Conservation (phyloP, 1,140 invertebrate species). For the Helicorthomorpha holstii region DNA sequence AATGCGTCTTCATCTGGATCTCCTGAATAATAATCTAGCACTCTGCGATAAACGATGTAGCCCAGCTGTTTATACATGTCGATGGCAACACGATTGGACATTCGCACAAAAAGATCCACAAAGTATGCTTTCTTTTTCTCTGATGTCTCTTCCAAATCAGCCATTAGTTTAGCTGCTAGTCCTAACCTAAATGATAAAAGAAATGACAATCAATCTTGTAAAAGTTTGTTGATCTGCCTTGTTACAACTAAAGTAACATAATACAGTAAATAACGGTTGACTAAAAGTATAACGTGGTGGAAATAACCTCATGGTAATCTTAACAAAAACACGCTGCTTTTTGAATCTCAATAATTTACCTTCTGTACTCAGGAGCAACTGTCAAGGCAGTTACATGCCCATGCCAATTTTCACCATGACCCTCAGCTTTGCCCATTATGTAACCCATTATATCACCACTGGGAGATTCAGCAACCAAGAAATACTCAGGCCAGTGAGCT, state of each 20-base stretch:
- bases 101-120: constrained; percentile 96
- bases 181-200: constrained; percentile 35
- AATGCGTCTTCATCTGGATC: constrained; percentile 97
- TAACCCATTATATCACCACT: constrained; percentile 96
- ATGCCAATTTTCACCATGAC: constrained; percentile 88
- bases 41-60: constrained; percentile 91
- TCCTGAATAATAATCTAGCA: constrained; percentile 93
- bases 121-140: constrained; percentile 93
- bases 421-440: constrained; percentile 99
- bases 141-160: constrained; percentile 82
- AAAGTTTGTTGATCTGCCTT: too few species aligned
- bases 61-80: constrained; percentile 94
- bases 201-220: too few species aligned
- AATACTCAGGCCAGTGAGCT: constrained; percentile 98
- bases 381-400: constrained; percentile 96
- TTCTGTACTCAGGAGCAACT: constrained; percentile 82
- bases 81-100: constrained; percentile 92
- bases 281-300: neutral
- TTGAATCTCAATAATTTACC: constrained; percentile 25
- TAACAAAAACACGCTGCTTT: neutral
- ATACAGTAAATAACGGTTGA: neutral
- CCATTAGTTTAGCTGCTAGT: constrained; percentile 87
- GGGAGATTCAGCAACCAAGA: constrained; percentile 87
- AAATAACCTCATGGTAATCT: neutral
- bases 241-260: too few species aligned